Evolutionary conservation across 2,797 vertebrate species (phyloP).

Genomic region (Pseudochaenichthys georgianus): DNA sequence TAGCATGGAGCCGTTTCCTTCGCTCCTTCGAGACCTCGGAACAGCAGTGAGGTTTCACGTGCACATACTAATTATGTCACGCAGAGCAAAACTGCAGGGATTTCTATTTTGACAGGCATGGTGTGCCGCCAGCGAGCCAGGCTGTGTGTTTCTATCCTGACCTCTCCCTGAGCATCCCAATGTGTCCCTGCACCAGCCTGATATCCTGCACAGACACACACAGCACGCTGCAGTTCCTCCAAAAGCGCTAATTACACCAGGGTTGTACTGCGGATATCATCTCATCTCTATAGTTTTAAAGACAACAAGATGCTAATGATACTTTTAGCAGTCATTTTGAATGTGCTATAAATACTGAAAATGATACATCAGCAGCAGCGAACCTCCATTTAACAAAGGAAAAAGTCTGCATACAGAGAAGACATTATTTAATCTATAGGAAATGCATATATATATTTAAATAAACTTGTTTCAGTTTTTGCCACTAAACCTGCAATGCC

Average conservation of each 20-base stretch:
- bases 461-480: neutral
- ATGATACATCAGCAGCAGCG: no score
- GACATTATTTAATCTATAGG: neutral
- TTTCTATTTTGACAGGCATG: conserved; percentile 43
- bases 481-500: neutral
- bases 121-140: conserved; percentile 17
- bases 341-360: neutral
- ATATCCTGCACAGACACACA: neutral
- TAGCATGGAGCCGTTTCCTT: conserved; percentile 16
- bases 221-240: rapidly evolving
- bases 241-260: neutral
- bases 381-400: conserved; percentile 1
- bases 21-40: conserved; percentile 23
- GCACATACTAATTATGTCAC: conserved; percentile 49
- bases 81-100: conserved; percentile 38
- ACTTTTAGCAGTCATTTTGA: neutral
- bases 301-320: neutral
- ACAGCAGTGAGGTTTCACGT: conserved; percentile 49
- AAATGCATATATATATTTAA: neutral
- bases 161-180: conserved; percentile 25
- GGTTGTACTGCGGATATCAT: neutral
- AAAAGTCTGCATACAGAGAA: neutral
- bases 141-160: conserved; percentile 17
- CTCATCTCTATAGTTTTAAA: neutral
- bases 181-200: conserved; percentile 12